Base-by-base conservation (phyloP, 2,797 vertebrate species). In the Gymnoscopelus microlampas region DNA sequence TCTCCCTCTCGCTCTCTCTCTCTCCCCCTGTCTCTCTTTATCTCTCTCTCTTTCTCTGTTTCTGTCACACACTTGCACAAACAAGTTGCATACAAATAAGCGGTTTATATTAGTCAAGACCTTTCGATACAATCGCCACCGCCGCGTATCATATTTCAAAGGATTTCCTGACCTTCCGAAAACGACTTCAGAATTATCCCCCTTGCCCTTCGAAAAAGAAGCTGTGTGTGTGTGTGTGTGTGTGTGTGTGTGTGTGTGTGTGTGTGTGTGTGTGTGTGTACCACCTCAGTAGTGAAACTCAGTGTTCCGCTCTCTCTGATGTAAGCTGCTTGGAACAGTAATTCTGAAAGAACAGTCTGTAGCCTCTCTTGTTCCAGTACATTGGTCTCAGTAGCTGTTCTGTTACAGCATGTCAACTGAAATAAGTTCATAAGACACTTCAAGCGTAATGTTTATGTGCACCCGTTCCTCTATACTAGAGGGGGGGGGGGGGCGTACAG, bases 341-440 rank as follows among this genome's bases (percentile, higher is more conserved):
- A 12, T 60, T 76, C 49, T 76, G 66, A 80, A 79, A 83, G 75
- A 74, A 80, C 71, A 79, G 53, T 61, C 29, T 39, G 73, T 14
- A 39, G 13, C 47, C 64, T 74, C 24, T 24, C 60, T 73, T 26
- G 67, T 83, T 86, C 79, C 64, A 70, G 68, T 49, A 69, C 76
- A 70, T 58, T 63, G 79, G 61, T 64, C 81, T 81, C 60, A 67
- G 47, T 67, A 44, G 64, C 56, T 71, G 66, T 77, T 80, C 71
- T 73, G 59, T 62, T 72, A 64, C 74, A 66, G 3, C 0, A 14
- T 61, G 80, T 81, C 62, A 71, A 71, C 24, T 76, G 63, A 77
- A 70, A 78, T 29, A 35, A 70, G 63, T 75, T 69, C 70, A 3
- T 26, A 19, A 77, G 53, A 72, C 72, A 70, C 44, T 60, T 69